Conservation (phyloP, 2,113 vertebrate genomes). For the Baryphthengus martii region DNA sequence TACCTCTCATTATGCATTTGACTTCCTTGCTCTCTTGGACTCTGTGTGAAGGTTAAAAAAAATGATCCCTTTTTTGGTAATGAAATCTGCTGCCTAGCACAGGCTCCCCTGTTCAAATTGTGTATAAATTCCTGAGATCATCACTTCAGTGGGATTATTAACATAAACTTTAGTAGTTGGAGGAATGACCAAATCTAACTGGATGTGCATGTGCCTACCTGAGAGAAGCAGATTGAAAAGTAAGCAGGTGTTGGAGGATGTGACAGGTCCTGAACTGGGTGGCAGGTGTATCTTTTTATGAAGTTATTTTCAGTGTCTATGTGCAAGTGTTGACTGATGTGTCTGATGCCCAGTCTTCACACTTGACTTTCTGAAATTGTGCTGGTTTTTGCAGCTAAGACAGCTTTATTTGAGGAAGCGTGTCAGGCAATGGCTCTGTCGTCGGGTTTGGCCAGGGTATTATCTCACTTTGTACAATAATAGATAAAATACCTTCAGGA, state of each 20-base stretch:
- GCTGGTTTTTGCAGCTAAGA: not conserved
- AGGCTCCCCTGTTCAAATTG: not conserved
- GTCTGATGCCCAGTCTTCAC: not conserved
- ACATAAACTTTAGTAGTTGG: not conserved
- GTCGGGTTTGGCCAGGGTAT: not conserved
- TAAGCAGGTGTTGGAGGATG: not conserved
- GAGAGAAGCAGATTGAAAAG: not conserved
- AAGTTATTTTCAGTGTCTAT: not conserved
- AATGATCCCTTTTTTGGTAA: rapidly evolving
- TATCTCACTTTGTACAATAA: not conserved
- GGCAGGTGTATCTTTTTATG: not conserved
- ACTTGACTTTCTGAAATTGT: not conserved
- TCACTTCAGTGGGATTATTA: not conserved
- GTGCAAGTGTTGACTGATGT: not conserved
- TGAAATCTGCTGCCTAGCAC: not conserved
- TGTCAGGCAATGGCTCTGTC: not conserved
- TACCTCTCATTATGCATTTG: not conserved
- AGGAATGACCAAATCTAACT: not conserved
- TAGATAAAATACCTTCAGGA: not conserved
- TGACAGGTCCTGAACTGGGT: not conserved
- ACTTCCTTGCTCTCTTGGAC: not conserved
- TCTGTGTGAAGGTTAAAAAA: not conserved
- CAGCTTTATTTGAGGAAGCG: not conserved
- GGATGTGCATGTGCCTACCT: not conserved
- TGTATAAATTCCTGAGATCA: not conserved